These are phyloP conservation scores for Scleropages formosus DNA, from an alignment of 2,797 vertebrate genomes.

Conservation along the genomic window DNA sequence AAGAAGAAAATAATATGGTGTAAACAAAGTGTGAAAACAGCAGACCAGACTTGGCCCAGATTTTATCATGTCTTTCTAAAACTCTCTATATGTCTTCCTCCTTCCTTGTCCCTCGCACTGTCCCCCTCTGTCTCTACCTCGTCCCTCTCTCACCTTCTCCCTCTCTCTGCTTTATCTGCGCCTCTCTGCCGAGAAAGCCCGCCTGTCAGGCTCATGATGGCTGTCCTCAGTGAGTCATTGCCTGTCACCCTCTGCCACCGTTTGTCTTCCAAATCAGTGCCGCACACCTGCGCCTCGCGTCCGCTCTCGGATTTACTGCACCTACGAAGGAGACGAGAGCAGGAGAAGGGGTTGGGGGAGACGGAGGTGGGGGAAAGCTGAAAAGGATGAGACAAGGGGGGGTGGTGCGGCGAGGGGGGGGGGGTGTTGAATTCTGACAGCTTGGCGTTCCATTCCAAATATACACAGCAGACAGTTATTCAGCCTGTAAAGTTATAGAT, in stretches of 20 bases:
- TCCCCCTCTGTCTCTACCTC: not conserved
- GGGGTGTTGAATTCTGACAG: not conserved
- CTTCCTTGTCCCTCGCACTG: too few relatives aligned
- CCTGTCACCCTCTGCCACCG: slow-evolving; percentile 48
- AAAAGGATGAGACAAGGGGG: not conserved
- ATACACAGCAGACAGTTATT: not conserved
- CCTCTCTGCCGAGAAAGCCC: not conserved
- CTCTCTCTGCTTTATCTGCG: not conserved
- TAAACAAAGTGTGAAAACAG: not conserved
- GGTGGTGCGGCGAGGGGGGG: too few relatives aligned
- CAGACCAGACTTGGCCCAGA: too few relatives aligned
- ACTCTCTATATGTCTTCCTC: not conserved
- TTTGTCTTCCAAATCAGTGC: slow-evolving; percentile 51
- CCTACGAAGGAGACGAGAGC: not conserved
- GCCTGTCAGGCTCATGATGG: slow-evolving; percentile 25
- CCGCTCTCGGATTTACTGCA: slow-evolving; percentile 12
- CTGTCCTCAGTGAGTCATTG: slow-evolving; percentile 41
- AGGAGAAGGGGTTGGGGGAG: not conserved
- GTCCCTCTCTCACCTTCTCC: slow-evolving; percentile 8
- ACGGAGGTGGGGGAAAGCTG: not conserved
- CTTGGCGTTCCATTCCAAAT: slow-evolving; percentile 3
- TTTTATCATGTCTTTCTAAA: not conserved
- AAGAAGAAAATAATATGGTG: not conserved
- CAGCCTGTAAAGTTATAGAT: not conserved
- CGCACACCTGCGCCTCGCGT: slow-evolving; percentile 41